Base-by-base conservation (phyloP, 2,113 vertebrate genomes). In the Gallinago media region DNA sequence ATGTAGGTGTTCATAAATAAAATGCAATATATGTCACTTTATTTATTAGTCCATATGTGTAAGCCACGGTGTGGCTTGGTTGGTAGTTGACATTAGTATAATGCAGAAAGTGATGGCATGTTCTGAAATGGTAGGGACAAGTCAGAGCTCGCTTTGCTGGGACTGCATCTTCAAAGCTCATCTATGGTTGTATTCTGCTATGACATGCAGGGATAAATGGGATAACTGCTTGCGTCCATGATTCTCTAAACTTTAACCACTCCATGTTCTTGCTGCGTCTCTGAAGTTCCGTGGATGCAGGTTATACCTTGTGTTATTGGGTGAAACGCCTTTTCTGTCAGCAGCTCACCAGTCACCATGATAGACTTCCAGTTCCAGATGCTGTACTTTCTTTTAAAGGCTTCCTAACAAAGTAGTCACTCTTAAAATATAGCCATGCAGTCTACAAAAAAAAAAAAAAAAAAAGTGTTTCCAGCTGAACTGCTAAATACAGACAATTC, bases 21-120 rank as follows among this genome's bases (percentile, higher is more conserved):
- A 66, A 63, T 73, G 26, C n/a, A 20, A n/a, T 59, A 47, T 7
- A 19, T 38, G 38, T 38, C 38, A 38, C 12, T 38, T 11, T 5
- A 38, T 38, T 38, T 38, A 38, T 38, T 38, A 38, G 38, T 38
- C 29, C 15, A 11, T 0, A 0, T 54, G 20, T 62, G 63, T 29
- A 46, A 46, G 46, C 46, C 27, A 29, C 8, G 7, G 23, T 29
- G 36, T 47, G 74, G 12, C 12, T 3, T 4, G 66, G 31, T 47
- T 14, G 2, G 38, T 49, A n/a, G 11, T 2, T 1, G 56, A 19
- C 17, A 1, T 12, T 40, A 19, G 25, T n/a, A 9, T 50, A 85
- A 63, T 29, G 47, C 8, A 67, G 59, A 86, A 86, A 74, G 46
- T 14, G 46, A 32, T 5, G 4, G 14, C 10, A 3, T n/a, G 3